Base-by-base conservation (phyloP, 2,888 invertebrate genomes). In the Furcula furcula region DNA sequence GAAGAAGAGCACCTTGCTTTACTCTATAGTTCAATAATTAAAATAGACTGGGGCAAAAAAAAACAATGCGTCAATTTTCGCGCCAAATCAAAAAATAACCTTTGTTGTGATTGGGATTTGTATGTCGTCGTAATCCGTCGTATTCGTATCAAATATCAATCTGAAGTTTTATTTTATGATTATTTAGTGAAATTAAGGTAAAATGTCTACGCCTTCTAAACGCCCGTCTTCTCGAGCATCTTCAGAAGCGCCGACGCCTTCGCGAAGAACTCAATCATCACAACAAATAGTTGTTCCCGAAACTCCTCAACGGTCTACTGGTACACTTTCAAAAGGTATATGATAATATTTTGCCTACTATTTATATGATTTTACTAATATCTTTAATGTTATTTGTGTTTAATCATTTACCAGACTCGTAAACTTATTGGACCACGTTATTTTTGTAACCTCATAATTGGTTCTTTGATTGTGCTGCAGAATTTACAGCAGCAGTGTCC, bases 251-350 rank as follows among this genome's bases (percentile, higher is more conserved):
- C 55, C 76, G n/a, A 90, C 89, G 10, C 87, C 89, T 10, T 80
- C 86, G 7, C 75, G 89, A 4, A 72, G 78, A 43, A 78, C 86
- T 0, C 69, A 82, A 31, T 73, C 82, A 5, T 87, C 89, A 3
- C 85, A 87, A 59, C 85, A 86, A 63, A 55, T 86, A 38, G 76
- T 88, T 34, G 84, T 89, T 19, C 89, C 88, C 1, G 89, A 88
- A 53, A 89, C 90, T 36, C 89, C 90, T 4, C 89, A 88, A 46
- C 72, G 82, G 28, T 79, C 89, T 15, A 62, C 82, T 12, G 83
- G 83, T 20, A 86, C 87, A 27, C 77, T 86, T 31, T 75, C 83
- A 2, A 75, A 86, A 67, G 73, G 89, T 82, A 28, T 7, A 4
- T 20, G 1, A 2, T n/a, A n/a, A n/a, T n/a, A n/a, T n/a, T n/a